A percentile compares a stretch with the other conserved stretches of the same genome.
These are phyloP conservation scores for Ailuropoda melanoleuca DNA, from an alignment of 2,113 vertebrate genomes.

Conservation along the genomic window DNA sequence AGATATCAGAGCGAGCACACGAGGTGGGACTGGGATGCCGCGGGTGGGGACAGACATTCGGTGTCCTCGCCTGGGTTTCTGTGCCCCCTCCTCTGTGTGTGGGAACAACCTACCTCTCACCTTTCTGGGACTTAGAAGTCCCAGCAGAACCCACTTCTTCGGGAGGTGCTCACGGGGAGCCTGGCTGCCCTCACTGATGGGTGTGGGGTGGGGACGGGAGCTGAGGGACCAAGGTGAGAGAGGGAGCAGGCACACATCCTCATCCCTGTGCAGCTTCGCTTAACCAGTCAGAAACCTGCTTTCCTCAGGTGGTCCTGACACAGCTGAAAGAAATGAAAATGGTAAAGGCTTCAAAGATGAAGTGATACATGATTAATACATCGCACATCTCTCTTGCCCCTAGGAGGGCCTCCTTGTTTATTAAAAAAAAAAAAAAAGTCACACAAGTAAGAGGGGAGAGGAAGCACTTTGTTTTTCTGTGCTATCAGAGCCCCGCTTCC, in stretches of 20 bases:
- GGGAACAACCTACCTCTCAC: not conserved
- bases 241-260: no score
- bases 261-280: not conserved
- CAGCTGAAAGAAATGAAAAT: not conserved
- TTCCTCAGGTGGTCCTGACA: not conserved
- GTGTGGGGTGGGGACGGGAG: fast-evolving
- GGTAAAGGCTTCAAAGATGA: not conserved
- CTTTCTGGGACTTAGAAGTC: not conserved
- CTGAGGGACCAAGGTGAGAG: not conserved
- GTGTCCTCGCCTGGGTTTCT: fast-evolving
- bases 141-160: slow-evolving; percentile 31
- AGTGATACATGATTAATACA: not conserved
- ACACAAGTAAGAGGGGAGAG: not conserved
- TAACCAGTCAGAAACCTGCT: not conserved
- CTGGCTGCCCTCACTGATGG: not conserved
- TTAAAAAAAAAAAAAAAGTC: not conserved
- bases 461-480: not conserved
- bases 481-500: fast-evolving
- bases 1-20: fast-evolving
- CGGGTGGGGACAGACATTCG: not conserved
- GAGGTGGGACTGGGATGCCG: fast-evolving
- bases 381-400: not conserved
- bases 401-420: not conserved
- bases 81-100: no score
- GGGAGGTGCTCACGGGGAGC: not conserved